Conservation (phyloP, 2,888 invertebrate species). For the Dicranocentrus wangi region DNA sequence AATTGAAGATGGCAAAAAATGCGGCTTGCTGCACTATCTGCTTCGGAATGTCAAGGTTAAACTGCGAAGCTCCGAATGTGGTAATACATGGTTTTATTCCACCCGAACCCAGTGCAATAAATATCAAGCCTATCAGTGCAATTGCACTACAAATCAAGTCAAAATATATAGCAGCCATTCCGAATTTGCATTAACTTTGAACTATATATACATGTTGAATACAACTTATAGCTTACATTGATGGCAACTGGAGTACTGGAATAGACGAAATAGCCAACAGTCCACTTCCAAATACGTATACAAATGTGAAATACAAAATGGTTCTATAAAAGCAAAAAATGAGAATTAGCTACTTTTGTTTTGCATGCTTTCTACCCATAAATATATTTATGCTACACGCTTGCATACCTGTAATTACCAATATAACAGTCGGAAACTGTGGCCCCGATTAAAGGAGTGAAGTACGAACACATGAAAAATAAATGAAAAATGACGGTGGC, state of each 20-base stretch:
- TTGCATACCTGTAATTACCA: constrained; percentile 77
- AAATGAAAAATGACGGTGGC: constrained; percentile 77
- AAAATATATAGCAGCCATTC: no score
- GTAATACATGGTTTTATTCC: constrained; percentile 89
- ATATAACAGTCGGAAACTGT: constrained; percentile 77
- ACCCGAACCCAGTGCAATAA: constrained; percentile 85
- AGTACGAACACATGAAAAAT: constrained; percentile 77
- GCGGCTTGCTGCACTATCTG: constrained; percentile 81
- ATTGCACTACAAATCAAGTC: no score
- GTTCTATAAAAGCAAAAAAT: constrained; percentile 76
- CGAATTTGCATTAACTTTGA: no score
- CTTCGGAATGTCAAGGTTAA: constrained; percentile 79
- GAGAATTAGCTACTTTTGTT: no score
- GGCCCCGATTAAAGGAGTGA: constrained; percentile 77
- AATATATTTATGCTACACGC: no score
- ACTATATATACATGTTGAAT: no score
- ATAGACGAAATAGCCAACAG: constrained; percentile 82
- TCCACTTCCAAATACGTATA: constrained; percentile 88
- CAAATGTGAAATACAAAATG: constrained; percentile 89
- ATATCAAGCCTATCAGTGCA: constrained; percentile 80
- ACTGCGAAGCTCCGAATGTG: constrained; percentile 89
- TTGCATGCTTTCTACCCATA: no score
- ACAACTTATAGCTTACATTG: constrained; percentile 70
- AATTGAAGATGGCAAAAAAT: constrained; percentile 87
- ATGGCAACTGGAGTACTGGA: constrained; percentile 69